Evolutionary conservation across 2,888 invertebrate species (phyloP).

Genomic region (Molanna angustata): DNA sequence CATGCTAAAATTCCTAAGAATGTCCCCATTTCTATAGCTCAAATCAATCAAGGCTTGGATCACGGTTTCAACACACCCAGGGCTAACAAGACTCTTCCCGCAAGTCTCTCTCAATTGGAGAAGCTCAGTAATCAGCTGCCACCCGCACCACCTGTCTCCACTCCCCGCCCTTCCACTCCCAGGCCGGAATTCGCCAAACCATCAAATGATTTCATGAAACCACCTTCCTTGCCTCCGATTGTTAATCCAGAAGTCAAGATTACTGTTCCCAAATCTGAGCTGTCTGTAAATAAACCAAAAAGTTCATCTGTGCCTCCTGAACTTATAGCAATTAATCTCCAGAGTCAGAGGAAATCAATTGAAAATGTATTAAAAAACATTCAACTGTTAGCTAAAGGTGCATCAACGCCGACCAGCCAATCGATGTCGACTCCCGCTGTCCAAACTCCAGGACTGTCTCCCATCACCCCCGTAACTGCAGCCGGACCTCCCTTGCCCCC

Average conservation of each 20-base stretch:
- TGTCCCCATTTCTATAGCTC: conserved; percentile 42
- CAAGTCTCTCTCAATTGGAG: conserved; percentile 24
- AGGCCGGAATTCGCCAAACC: conserved; percentile 33
- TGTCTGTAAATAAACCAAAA: conserved; percentile 40
- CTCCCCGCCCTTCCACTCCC: conserved; percentile 41
- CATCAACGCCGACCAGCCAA: conserved; percentile 49
- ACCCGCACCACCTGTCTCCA: conserved; percentile 9
- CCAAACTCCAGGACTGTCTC: conserved; percentile 15
- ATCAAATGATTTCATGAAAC: conserved; percentile 8
- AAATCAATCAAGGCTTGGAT: conserved; percentile 37
- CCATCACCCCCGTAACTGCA: no score
- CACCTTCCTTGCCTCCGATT: conserved; percentile 20
- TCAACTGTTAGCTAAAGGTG: conserved; percentile 51
- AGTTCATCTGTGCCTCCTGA: conserved; percentile 54
- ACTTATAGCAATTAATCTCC: conserved; percentile 57
- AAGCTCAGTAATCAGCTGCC: conserved; percentile 20
- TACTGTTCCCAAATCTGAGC: conserved; percentile 33
- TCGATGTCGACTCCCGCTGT: conserved; percentile 43
- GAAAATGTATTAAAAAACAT: conserved; percentile 52
- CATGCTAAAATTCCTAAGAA: conserved; percentile 41
- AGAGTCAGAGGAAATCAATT: conserved; percentile 47
- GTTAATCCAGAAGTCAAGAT: conserved; percentile 18
- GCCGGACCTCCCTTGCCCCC: conserved; percentile 37
- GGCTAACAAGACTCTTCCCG: conserved; percentile 21
- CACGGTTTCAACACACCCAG: conserved; percentile 35